A percentile compares a stretch with the other conserved stretches of the same genome.
These are phyloP conservation scores for Xiphophorus hellerii DNA, from an alignment of 2,113 vertebrate species.

Conservation along the genomic window DNA sequence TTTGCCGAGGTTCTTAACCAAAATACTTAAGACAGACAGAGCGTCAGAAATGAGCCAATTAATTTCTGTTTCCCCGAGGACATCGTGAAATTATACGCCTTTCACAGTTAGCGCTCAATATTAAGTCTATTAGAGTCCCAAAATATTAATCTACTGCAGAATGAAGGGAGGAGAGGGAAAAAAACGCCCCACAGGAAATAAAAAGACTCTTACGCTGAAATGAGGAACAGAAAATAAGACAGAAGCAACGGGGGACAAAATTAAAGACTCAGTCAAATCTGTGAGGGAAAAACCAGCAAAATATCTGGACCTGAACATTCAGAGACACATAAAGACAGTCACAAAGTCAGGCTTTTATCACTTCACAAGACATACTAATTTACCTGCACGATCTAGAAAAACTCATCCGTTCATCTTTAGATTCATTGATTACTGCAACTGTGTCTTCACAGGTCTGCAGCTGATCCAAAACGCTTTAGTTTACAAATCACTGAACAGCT, in stretches of 20 bases:
- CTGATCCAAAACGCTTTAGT: no score
- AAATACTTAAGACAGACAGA: slow-evolving; percentile 17
- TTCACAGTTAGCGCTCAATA: slow-evolving; percentile 16
- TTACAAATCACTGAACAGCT: no score
- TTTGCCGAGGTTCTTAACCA: slow-evolving; percentile 6
- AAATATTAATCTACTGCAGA: slow-evolving; percentile 13
- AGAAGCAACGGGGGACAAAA: slow-evolving; percentile 10
- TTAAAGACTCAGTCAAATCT: slow-evolving; percentile 3
- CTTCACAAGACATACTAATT: no score
- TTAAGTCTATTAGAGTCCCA: slow-evolving; percentile 29
- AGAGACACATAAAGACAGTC: no score
- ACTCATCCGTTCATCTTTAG: no score
- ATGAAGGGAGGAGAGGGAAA: background rate
- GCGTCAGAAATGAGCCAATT: slow-evolving; percentile 43
- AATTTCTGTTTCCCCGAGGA: slow-evolving; percentile 41
- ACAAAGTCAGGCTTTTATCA: no score
- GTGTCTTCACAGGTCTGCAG: no score
- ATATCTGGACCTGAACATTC: no score
- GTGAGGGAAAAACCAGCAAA: no score
- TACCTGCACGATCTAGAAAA: no score
- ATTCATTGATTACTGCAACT: no score
- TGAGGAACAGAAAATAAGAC: slow-evolving; percentile 26
- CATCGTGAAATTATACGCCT: slow-evolving; percentile 17
- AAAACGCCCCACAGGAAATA: background rate
- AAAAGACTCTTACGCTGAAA: slow-evolving; percentile 4